These are phyloP conservation scores for Chalcosyrphus nemorum DNA, from an alignment of 2,888 invertebrate genomes.

Conservation along the genomic window DNA sequence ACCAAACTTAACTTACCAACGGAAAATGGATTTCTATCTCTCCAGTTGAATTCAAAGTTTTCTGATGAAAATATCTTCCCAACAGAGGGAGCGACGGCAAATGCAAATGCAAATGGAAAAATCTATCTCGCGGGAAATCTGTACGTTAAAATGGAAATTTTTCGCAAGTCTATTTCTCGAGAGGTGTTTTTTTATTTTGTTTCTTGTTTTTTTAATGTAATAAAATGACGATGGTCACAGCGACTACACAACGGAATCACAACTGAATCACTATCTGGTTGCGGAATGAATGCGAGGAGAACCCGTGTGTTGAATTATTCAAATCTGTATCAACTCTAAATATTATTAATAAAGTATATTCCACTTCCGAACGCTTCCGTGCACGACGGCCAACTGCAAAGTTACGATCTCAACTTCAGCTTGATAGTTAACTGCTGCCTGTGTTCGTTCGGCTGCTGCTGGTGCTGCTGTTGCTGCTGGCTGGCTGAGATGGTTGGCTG, in stretches of 20 bases:
- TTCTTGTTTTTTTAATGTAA: too few relatives aligned
- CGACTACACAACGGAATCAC: conserved; percentile 51
- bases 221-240: conserved; percentile 18
- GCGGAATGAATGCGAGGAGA: conserved; percentile 51
- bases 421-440: conserved; percentile 81
- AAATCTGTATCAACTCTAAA: conserved; percentile 76
- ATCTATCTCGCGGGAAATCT: not conserved
- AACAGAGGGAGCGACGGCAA: conserved; percentile 51
- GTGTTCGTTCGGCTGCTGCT: conserved; percentile 77
- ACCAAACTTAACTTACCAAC: conserved; percentile 55
- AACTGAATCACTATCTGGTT: conserved; percentile 63
- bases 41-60: conserved; percentile 8
- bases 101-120: conserved; percentile 1
- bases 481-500: conserved; percentile 67
- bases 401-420: conserved; percentile 82
- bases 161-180: conserved; percentile 7
- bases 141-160: conserved; percentile 13
- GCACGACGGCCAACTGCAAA: conserved; percentile 82
- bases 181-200: too few relatives aligned
- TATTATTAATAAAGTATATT: conserved; percentile 82
- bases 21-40: conserved; percentile 28
- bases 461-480: conserved; percentile 74
- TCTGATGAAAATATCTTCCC: conserved; percentile 9
- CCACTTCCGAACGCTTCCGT: conserved; percentile 83
- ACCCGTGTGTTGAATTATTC: conserved; percentile 66